Conservation (phyloP, 2,797 vertebrate genomes). For the Paedocypris micromegethes region DNA sequence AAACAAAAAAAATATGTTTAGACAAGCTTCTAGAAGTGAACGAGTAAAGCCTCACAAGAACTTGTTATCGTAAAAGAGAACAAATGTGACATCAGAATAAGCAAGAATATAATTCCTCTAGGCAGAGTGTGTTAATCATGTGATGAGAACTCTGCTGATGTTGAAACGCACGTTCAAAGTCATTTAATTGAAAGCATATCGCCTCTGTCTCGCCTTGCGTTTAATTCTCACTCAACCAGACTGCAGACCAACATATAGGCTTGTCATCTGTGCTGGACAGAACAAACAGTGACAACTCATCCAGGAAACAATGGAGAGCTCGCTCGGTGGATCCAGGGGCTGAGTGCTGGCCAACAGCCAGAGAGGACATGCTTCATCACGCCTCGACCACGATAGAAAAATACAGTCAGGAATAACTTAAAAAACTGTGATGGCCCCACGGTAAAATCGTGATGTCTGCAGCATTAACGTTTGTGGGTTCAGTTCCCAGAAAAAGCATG, state of each 20-base stretch:
- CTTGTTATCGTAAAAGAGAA: not conserved
- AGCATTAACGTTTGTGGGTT: too few relatives aligned
- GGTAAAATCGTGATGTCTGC: too few relatives aligned
- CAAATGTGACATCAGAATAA: not conserved
- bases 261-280: conserved; percentile 3
- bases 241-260: conserved; percentile 15
- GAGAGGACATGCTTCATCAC: conserved; percentile 24
- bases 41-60: not conserved
- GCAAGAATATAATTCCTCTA: not conserved
- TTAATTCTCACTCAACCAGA: conserved; percentile 29
- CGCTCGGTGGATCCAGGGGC: too few relatives aligned
- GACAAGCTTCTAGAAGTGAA: conserved; percentile 1
- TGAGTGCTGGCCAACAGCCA: not conserved
- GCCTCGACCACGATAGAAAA: not conserved
- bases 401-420: not conserved
- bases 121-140: not conserved
- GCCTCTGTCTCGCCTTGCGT: conserved; percentile 15
- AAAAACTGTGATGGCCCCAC: too few relatives aligned
- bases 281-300: conserved; percentile 19
- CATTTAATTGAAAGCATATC: conserved; percentile 18
- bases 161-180: conserved; percentile 11
- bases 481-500: too few relatives aligned
- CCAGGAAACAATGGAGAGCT: not conserved
- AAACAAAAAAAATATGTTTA: not conserved
- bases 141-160: not conserved